Evolutionary conservation across 35 echinoderm and acorn worm species (phyloP), one percentile per base, ranked within the genome.

Genomic region (Patiria miniata): DNA sequence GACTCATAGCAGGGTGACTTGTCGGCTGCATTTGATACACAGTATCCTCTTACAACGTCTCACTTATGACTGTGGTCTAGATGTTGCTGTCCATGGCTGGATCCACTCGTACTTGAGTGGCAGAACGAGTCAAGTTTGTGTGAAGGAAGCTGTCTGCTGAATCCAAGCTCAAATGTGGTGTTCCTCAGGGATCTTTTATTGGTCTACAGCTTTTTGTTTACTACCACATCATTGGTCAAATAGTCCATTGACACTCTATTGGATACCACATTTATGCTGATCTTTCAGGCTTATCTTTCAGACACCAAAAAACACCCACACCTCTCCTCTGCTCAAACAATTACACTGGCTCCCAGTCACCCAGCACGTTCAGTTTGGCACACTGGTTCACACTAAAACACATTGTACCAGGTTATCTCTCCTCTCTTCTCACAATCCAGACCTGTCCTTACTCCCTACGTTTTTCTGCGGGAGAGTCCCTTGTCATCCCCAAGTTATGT

Each of bases 101-200:
- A 42, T 21, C 19, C 16, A 15, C 17, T 32, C n/a, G n/a, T n/a
- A n/a, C n/a, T n/a, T n/a, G n/a, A n/a, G n/a, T n/a, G n/a, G n/a
- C n/a, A n/a, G n/a, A n/a, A n/a, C n/a, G n/a, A n/a, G n/a, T n/a
- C n/a, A n/a, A n/a, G n/a, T n/a, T n/a, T n/a, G n/a, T n/a, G 50
- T 50, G 14, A 28, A 40, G n/a, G 80, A 26, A 39, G 39, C 50
- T 81, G 7, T 82, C 80, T 0, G n/a, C n/a, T 37, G 23, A 40
- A 12, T 17, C 16, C 0, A 16, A 1, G n/a, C 50, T 82, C 29
- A 81, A n/a, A n/a, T n/a, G n/a, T n/a, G n/a, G n/a, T n/a, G n/a
- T n/a, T n/a, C n/a, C n/a, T n/a, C n/a, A n/a, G 42, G 79, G 79
- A 40, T 82, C 79, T 32, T 19, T 82, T 40, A 82, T 82, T 82